Base-by-base conservation (phyloP, 1,140 invertebrate genomes). In the Nautilus pompilius region DNA sequence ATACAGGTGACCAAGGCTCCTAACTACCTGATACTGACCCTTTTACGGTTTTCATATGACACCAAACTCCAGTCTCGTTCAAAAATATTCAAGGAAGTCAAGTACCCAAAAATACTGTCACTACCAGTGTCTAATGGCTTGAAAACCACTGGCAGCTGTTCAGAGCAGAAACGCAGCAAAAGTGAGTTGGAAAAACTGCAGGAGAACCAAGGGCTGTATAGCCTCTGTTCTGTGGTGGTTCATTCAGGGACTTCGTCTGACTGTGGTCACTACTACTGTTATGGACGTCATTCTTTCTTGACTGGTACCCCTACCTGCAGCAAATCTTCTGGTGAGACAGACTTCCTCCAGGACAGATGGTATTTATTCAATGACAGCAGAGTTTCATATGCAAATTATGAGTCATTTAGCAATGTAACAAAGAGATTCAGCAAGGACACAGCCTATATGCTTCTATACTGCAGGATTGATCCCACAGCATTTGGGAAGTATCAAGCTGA, bases 241-340 rank as follows among this genome's bases (percentile, higher is more conserved):
- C 92, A 95, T 77, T 89, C 89, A 0, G 92, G 93, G 2, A 88
- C 87, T 15, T 91, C 88, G 45, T 88, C 92, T 67, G 90, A 93
- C 73, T 90, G 90, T 5, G 92, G 92, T 0, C 92, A 95, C 77
- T 94, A 95, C 76, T 93, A 92, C 73, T 92, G 91, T 0, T 89
- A 91, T 69, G 91, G 90, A 0, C 86, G 89, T n/a, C 76, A 78
- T 62, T 76, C 76, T 33, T 32, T 74, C 53, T 34, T 68, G 41
- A 67, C 65, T 36, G 58, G 73, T 46, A 58, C 72, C n/a, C 24
- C 62, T 2, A 57, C 67, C 26, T 65, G 68, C 57, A 54, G 70
- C 10, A 56, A 67, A 28, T 22, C 48, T 1, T 1, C 56, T 13
- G 5, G 22, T 22, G 63, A 71, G 2, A 58, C 73, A 5, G 77